A percentile compares a stretch with the other conserved stretches of the same genome.
Evolutionary conservation across 2,888 invertebrate genomes (phyloP).

Genomic region (Lissonota sp.): DNA sequence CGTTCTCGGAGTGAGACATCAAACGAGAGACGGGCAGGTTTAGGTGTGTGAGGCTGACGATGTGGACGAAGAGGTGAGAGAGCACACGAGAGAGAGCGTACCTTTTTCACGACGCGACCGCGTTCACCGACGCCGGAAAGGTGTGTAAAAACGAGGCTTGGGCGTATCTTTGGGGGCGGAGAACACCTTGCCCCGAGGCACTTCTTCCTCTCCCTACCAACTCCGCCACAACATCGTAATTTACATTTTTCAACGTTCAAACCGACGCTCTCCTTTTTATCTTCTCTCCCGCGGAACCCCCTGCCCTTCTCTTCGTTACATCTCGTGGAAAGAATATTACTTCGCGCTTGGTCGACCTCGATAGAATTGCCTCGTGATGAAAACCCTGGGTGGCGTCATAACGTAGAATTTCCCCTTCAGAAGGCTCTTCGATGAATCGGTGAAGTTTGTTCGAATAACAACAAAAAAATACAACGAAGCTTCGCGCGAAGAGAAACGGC

Average conservation of each 20-base stretch:
- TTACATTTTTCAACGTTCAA: conserved; percentile 56
- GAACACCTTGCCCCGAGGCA: conserved; percentile 48
- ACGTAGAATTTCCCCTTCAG: no score
- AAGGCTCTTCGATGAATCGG: background rate
- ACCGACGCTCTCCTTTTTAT: conserved; percentile 30
- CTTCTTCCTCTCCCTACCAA: background rate
- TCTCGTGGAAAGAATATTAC: conserved; percentile 28
- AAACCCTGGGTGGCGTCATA: conserved; percentile 40
- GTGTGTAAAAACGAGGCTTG: conserved; percentile 66
- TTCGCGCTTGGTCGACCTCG: conserved; percentile 51
- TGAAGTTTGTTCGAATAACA: background rate
- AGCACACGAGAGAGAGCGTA: conserved; percentile 10
- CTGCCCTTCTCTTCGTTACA: conserved; percentile 15
- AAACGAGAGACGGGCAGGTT: conserved; percentile 47
- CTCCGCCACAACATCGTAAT: conserved; percentile 43
- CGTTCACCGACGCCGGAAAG: conserved; percentile 59
- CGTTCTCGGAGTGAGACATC: conserved; percentile 62
- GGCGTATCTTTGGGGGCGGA: conserved; percentile 59
- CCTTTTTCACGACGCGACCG: conserved; percentile 44
- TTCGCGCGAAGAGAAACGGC: background rate
- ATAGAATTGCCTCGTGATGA: conserved; percentile 42
- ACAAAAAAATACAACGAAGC: conserved; percentile 6
- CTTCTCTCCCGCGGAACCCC: conserved; percentile 12
- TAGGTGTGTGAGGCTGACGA: conserved; percentile 25
- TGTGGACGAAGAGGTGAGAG: conserved; percentile 43